A percentile compares a stretch with the other conserved stretches of the same genome.
phyloP scores from a whole-genome alignment of 1,140 invertebrate genomes.

The Hyles vespertilio region DNA sequence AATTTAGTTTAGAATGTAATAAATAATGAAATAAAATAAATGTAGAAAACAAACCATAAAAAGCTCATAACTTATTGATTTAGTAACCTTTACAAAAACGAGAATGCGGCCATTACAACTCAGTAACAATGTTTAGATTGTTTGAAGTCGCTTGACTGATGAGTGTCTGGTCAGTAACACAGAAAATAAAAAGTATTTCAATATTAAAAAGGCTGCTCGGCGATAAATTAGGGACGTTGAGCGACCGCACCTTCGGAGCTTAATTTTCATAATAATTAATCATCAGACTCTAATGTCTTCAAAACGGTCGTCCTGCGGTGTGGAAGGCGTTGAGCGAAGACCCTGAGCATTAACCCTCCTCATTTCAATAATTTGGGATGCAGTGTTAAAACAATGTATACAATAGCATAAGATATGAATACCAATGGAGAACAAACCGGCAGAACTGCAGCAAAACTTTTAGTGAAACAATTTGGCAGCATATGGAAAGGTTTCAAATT shows the following conservation, averaged over 20 bases:
- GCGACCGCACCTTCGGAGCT: background rate
- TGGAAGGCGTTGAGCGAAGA: conserved; percentile 5
- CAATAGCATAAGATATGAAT: conserved; percentile 15
- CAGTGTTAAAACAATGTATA: too few species aligned
- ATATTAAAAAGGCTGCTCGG: conserved; percentile 8
- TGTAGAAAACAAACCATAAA: too few species aligned
- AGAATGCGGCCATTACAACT: background rate
- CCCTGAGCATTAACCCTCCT: conserved; percentile 21
- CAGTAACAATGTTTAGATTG: conserved; percentile 8
- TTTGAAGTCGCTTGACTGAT: conserved; percentile 11
- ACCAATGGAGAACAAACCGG: background rate
- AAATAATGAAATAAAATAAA: background rate
- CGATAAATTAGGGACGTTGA: conserved; percentile 16
- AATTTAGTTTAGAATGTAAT: background rate
- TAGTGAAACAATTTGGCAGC: too few species aligned
- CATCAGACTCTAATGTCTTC: conserved; percentile 26
- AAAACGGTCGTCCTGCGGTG: conserved; percentile 19
- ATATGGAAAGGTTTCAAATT: too few species aligned
- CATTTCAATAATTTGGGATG: conserved; percentile 32
- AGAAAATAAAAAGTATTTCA: conserved; percentile 19
- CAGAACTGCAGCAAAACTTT: too few species aligned
- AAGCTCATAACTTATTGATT: too few species aligned
- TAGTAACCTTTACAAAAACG: too few species aligned
- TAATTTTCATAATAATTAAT: conserved; percentile 28
- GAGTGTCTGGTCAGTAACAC: background rate